These are phyloP conservation scores for Leptinotarsa rubiginosa DNA, from an alignment of 2,888 invertebrate species.

Conservation along the genomic window DNA sequence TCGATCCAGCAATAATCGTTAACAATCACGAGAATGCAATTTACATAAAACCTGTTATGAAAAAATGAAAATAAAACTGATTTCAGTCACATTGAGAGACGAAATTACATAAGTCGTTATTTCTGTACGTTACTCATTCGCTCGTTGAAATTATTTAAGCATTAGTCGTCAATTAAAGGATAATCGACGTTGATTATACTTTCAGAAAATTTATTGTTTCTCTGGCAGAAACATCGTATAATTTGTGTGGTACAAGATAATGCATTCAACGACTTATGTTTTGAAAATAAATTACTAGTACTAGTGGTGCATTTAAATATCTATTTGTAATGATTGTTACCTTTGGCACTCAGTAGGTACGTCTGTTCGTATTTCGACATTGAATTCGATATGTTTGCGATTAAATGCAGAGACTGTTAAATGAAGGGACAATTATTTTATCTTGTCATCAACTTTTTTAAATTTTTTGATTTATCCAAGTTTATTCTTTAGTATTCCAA, in stretches of 20 bases:
- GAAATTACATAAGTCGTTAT: slow-evolving; percentile 29
- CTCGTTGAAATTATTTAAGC: slow-evolving; percentile 33
- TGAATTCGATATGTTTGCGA: too few species aligned
- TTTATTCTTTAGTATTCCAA: too few species aligned
- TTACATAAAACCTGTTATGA: background rate
- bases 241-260: slow-evolving; percentile 15
- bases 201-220: slow-evolving; percentile 20
- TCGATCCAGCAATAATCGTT: background rate
- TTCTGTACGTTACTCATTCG: slow-evolving; percentile 29
- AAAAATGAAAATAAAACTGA: background rate
- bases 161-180: slow-evolving; percentile 27
- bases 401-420: too few species aligned
- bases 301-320: background rate
- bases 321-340: background rate
- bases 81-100: background rate
- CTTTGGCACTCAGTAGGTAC: background rate
- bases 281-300: background rate
- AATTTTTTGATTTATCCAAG: too few species aligned
- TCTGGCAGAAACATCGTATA: slow-evolving; percentile 5
- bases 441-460: too few species aligned
- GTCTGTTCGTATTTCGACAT: too few species aligned
- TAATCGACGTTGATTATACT: slow-evolving; percentile 13
- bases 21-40: background rate
- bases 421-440: too few species aligned
- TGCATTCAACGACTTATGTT: slow-evolving; percentile 2